Evolutionary conservation across 2,113 vertebrate genomes (phyloP).

Genomic region (Corydoras sp.): DNA sequence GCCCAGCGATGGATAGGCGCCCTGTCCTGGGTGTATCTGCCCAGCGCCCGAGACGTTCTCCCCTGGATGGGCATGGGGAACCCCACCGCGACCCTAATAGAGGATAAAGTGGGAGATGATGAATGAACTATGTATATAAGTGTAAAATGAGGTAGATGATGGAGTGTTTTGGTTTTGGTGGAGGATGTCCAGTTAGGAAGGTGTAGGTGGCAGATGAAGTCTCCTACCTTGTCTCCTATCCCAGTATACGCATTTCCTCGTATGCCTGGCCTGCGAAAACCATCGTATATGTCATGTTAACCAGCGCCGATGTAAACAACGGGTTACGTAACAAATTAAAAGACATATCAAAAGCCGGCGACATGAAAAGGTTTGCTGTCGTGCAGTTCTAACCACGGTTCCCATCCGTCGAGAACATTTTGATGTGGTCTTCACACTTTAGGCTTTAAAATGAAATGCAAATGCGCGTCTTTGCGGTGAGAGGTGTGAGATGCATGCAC

Average conservation of each 20-base stretch:
- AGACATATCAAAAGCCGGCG: too few species aligned
- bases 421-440: constrained; percentile 22
- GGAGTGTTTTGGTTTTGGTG: too few species aligned
- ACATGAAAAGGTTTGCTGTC: not conserved
- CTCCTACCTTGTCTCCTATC: constrained; percentile 58
- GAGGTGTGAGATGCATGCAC: not conserved
- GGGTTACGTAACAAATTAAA: not conserved
- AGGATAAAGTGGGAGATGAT: too few species aligned
- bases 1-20: too few species aligned
- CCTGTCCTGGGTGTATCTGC: too few species aligned
- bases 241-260: constrained; percentile 64
- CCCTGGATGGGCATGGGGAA: too few species aligned
- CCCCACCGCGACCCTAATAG: too few species aligned
- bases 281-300: not conserved
- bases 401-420: not conserved
- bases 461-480: not conserved
- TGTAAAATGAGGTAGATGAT: too few species aligned
- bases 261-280: constrained; percentile 46
- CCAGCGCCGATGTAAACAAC: not conserved
- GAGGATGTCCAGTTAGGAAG: not conserved
- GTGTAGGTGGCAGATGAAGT: not conserved
- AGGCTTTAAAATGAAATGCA: not conserved
- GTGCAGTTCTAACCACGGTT: not conserved
- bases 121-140: too few species aligned
- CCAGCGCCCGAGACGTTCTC: too few species aligned